Evolutionary conservation across 1,140 invertebrate species (phyloP), one percentile per base, ranked within the genome.

Genomic region (Globodera ellingtonae): DNA sequence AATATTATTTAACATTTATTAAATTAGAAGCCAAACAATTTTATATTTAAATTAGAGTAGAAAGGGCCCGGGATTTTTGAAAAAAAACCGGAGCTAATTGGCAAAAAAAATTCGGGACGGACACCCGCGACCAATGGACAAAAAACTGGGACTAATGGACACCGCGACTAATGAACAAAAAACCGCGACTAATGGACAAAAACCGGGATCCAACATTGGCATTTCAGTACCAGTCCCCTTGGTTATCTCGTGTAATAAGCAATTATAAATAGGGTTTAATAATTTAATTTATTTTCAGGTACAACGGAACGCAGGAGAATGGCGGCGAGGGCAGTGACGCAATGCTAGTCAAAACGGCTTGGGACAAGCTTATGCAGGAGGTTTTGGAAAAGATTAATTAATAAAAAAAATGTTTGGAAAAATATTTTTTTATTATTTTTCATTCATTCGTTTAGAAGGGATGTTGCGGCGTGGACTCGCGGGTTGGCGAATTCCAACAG

Each of bases 321-420:
- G 47, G 74, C 18, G 72, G 46, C 47, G 82, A 85, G 18, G 48
- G 78, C 24, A 74, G 56, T 3, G 79, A 83, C 50, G 72, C 62
- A 76, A 70, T 84, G 52, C 75, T 89, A 74, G 88, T 88, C 7
- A 88, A 88, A 69, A 82, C 83, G 15, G 88, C 87, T 9, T 88
- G 85, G 85, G 87, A 89, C 70, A 88, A 87, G 66, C 86, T 89
- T 72, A 89, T 89, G 87, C 83, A 83, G 35, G 88, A 89, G 79
- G 87, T 86, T 6, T 10, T 15, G 9, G 9, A 59, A 18, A 72
- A 15, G 7, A 15, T 79, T 79, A 21, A 52, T 13, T 52, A 52
- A 52, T 24, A 69, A 24, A n/a, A n/a, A n/a, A n/a, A n/a, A 50
- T 44, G 35, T 13, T 65, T 18, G 44, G n/a, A 65, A 21, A 48